phyloP scores from a whole-genome alignment of 2,797 vertebrate species.

The Neosilurus mollespiculum region DNA sequence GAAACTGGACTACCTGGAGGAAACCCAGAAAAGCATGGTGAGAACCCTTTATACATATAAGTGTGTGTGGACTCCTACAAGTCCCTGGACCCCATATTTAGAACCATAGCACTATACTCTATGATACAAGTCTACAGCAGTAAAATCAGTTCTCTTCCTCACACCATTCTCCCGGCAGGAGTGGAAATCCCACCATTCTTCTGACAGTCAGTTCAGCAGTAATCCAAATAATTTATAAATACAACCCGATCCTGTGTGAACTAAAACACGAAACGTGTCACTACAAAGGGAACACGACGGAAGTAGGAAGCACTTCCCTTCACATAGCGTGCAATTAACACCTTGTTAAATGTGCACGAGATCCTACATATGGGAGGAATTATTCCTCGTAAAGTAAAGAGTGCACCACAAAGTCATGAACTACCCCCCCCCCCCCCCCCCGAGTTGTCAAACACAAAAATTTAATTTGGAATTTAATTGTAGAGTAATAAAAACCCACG shows the following conservation, averaged over 20 bases:
- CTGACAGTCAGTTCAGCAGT: conserved; percentile 28
- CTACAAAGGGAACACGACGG: conserved; percentile 48
- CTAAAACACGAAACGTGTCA: conserved; percentile 47
- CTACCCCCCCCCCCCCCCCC: neutral
- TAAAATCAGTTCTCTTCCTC: conserved; percentile 1
- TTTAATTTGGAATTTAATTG: too few species aligned
- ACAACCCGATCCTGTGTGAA: conserved; percentile 46
- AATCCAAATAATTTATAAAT: conserved; percentile 43
- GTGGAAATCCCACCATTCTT: conserved; percentile 14
- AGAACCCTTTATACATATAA: too few species aligned
- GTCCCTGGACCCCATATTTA: neutral
- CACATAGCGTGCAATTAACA: conserved; percentile 61
- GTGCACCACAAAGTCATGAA: conserved; percentile 19
- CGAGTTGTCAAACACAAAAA: too few species aligned
- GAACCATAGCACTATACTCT: neutral
- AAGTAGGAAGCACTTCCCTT: conserved; percentile 50
- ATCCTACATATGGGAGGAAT: conserved; percentile 57
- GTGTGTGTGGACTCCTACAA: neutral
- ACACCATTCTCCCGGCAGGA: neutral
- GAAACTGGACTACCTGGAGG: too few species aligned
- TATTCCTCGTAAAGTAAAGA: conserved; percentile 39
- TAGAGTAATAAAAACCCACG: too few species aligned
- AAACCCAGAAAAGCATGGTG: too few species aligned
- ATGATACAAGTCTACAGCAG: neutral
- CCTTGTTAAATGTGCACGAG: conserved; percentile 59